A percentile compares a stretch with the other conserved stretches of the same genome.
These are phyloP conservation scores for Palythoa heliodiscus DNA, from an alignment of 92 coral and sea anemone genomes.

Conservation along the genomic window DNA sequence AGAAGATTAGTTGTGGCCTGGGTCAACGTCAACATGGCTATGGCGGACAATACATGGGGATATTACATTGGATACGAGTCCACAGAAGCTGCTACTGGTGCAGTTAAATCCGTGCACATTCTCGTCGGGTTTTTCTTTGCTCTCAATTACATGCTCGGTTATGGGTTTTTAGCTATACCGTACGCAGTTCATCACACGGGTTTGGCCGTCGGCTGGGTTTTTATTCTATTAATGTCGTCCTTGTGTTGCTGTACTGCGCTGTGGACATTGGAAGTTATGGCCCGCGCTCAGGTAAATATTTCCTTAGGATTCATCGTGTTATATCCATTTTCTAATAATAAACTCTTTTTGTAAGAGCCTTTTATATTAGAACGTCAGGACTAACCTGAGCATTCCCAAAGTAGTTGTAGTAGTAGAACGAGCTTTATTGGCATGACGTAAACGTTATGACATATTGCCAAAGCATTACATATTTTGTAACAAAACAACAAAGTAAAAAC, in stretches of 20 bases:
- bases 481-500: too few species aligned
- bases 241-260: constrained; percentile 39
- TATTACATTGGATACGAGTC: constrained; percentile 33
- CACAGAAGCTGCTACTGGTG: background rate
- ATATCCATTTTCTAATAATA: background rate
- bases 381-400: too few species aligned
- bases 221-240: constrained; percentile 6
- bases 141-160: constrained; percentile 37
- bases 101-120: background rate
- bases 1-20: background rate
- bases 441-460: too few species aligned
- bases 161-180: constrained; percentile 37
- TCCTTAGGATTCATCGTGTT: background rate
- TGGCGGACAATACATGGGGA: constrained; percentile 22
- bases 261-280: constrained; percentile 44
- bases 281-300: constrained; percentile 41
- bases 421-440: too few species aligned
- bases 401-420: too few species aligned
- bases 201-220: constrained; percentile 23
- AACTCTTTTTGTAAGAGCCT: too few species aligned
- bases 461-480: too few species aligned
- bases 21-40: background rate
- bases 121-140: constrained; percentile 43
- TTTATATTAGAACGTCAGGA: too few species aligned
- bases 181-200: constrained; percentile 38